Base-by-base conservation (phyloP, 1,140 invertebrate genomes). In the Carposina sasakii region DNA sequence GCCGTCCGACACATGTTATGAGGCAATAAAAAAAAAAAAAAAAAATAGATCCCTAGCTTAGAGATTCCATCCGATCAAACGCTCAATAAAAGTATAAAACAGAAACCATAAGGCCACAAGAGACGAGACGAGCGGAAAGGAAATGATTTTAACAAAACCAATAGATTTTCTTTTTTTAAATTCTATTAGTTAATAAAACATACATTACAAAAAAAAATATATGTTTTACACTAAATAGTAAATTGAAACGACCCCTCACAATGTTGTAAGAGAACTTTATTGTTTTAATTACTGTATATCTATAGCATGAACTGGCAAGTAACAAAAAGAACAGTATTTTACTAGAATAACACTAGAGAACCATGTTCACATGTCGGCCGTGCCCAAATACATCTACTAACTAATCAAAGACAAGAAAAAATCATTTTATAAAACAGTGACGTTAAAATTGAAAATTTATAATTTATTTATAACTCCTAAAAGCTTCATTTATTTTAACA, bases 181-280 rank as follows among this genome's bases (percentile, higher is more conserved):
- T n/a, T n/a, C n/a, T n/a, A n/a, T n/a, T n/a, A n/a, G n/a, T n/a
- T n/a, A n/a, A n/a, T n/a, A n/a, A n/a, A n/a, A n/a, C n/a, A n/a
- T n/a, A n/a, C n/a, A n/a, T n/a, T n/a, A n/a, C n/a, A n/a, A n/a
- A n/a, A n/a, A n/a, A n/a, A n/a, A n/a, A n/a, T n/a, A n/a, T n/a
- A n/a, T n/a, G n/a, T n/a, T n/a, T n/a, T n/a, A n/a, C n/a, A n/a
- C n/a, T n/a, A 28, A 17, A 36, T 41, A 12, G 10, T 26, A 22
- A 41, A 61, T 33, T 47, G 40, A 63, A 58, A 64, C 50, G 42
- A 41, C 52, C 22, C 41, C 33, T 56, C 70, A 76, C 73, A 76
- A 81, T 83, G 72, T 83, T 83, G 81, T 78, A 81, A 81, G 79
- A 81, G 79, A 84, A 84, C 69, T 84, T 84, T 81, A 84, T 84